These are phyloP conservation scores for Clunio marinus DNA, from an alignment of 2,888 invertebrate species.

Conservation along the genomic window DNA sequence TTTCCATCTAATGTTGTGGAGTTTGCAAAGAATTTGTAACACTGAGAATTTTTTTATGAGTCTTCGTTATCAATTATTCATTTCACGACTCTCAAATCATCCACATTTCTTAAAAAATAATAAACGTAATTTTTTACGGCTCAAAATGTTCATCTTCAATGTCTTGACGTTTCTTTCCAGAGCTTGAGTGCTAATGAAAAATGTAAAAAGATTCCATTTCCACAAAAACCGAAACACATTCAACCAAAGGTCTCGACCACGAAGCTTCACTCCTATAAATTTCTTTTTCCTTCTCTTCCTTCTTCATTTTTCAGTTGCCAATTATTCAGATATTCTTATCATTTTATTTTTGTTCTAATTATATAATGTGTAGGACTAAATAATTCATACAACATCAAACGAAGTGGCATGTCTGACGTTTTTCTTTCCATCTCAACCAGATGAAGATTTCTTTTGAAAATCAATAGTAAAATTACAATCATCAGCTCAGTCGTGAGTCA, in stretches of 20 bases:
- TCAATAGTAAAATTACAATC: too few species aligned
- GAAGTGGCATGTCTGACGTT: too few species aligned
- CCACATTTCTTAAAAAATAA: not conserved
- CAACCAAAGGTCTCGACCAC: conserved; percentile 13
- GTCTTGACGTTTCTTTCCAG: not conserved
- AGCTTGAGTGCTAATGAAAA: not conserved
- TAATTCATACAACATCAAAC: too few species aligned
- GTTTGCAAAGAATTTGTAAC: not conserved
- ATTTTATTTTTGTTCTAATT: too few species aligned
- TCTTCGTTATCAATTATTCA: conserved; percentile 20
- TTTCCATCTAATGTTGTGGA: too few species aligned
- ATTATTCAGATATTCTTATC: conserved; percentile 18
- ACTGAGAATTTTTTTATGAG: not conserved
- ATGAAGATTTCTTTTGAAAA: not conserved
- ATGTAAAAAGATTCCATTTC: not conserved
- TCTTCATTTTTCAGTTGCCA: not conserved
- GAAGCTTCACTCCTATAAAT: conserved; percentile 20
- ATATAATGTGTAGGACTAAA: too few species aligned
- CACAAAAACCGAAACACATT: conserved; percentile 34
- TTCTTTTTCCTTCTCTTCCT: not conserved
- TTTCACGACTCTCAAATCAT: not conserved
- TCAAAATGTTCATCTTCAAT: not conserved
- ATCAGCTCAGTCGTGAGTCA: too few species aligned
- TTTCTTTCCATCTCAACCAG: too few species aligned
- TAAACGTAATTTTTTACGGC: not conserved